Conservation (phyloP, 35 echinoderm and acorn worm genomes). For the Diadema setosum region DNA sequence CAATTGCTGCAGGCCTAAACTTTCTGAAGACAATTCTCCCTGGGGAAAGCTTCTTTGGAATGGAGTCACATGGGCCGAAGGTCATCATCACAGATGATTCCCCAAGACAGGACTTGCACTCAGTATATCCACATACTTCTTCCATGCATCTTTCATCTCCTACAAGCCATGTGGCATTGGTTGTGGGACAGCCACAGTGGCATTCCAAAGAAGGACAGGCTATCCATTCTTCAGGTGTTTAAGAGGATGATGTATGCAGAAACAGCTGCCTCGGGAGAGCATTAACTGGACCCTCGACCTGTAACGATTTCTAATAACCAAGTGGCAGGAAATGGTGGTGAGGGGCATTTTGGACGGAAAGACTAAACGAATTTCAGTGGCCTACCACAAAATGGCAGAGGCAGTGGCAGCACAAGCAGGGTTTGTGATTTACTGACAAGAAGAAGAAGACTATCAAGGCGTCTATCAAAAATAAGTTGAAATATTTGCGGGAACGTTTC, state of each 20-base stretch:
- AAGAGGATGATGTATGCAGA: slow-evolving; percentile 9
- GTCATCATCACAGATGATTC: slow-evolving; percentile 25
- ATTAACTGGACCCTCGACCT: no score
- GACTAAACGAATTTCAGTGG: no score
- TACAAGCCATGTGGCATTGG: slow-evolving; percentile 32
- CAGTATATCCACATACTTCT: slow-evolving; percentile 1
- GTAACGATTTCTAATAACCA: no score
- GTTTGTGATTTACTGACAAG: no score
- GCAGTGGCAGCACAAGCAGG: no score
- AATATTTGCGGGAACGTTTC: no score
- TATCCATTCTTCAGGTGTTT: background rate
- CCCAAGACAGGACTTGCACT: background rate
- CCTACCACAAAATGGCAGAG: no score
- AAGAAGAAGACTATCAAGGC: no score
- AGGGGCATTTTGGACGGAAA: no score
- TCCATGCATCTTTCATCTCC: slow-evolving; percentile 14
- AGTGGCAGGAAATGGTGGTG: no score
- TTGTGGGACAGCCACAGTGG: background rate
- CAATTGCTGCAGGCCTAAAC: background rate
- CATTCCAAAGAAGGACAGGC: background rate
- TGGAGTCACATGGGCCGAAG: background rate
- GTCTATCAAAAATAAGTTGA: no score
- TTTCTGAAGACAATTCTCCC: slow-evolving; percentile 12
- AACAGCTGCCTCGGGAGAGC: no score
- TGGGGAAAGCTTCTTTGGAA: background rate